Conservation (phyloP, 2,888 invertebrate genomes). For the Mantis religiosa region DNA sequence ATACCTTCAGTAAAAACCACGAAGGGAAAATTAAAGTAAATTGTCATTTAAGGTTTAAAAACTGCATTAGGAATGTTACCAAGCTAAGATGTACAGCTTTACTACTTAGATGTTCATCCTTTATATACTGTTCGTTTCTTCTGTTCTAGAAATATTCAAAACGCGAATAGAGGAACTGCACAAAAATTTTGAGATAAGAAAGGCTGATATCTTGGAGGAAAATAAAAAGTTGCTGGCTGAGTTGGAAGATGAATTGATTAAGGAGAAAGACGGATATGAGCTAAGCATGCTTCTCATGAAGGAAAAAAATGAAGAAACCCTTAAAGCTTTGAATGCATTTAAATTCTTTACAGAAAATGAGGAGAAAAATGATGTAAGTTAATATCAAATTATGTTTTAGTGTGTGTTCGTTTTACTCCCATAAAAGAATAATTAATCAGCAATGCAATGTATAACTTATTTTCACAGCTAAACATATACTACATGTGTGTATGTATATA, state of each 20-base stretch:
- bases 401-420: no score
- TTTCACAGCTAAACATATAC: no score
- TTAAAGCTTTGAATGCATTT: not conserved
- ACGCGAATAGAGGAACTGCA: not conserved
- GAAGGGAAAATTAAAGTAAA: no score
- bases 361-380: not conserved
- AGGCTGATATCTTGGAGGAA: not conserved
- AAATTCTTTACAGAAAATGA: not conserved
- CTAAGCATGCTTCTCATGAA: not conserved
- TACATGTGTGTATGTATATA: no score
- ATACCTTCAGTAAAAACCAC: no score
- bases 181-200: not conserved
- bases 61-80: no score
- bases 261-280: not conserved
- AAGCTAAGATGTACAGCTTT: no score
- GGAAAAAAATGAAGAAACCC: not conserved
- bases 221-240: not conserved
- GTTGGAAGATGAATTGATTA: not conserved
- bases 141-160: not conserved
- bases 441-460: no score
- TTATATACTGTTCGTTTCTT: not conserved
- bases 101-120: not conserved
- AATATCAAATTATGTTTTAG: no score
- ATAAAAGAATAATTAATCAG: no score
- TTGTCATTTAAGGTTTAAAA: no score